phyloP scores from a whole-genome alignment of 1,140 invertebrate genomes.

The Drosophila gunungcola region DNA sequence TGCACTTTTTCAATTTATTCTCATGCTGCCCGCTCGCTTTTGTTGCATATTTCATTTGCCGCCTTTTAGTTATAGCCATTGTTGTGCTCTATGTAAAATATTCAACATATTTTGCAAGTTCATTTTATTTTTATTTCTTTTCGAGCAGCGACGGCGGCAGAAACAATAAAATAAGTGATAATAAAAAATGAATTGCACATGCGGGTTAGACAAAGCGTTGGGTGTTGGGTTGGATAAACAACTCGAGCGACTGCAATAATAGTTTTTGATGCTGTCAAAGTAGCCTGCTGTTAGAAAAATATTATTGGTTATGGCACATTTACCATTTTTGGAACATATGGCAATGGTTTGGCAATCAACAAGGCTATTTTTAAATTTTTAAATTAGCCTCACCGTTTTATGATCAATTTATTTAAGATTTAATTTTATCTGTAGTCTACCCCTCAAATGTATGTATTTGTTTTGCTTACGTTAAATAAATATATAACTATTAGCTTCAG shows the following conservation, averaged over 20 bases:
- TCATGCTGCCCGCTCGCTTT: constrained; percentile 69
- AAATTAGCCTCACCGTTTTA: too few relatives aligned
- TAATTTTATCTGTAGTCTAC: too few relatives aligned
- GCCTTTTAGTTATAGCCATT: constrained; percentile 77
- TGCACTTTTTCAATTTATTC: constrained; percentile 73
- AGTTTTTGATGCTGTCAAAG: constrained; percentile 30
- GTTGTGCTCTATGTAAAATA: constrained; percentile 69
- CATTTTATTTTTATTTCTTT: constrained; percentile 62
- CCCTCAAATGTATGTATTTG: too few relatives aligned
- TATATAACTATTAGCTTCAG: not conserved
- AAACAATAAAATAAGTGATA: constrained; percentile 65
- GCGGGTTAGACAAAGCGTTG: constrained; percentile 28
- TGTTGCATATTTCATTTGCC: constrained; percentile 81
- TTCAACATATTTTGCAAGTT: constrained; percentile 80
- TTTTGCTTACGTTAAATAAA: not conserved
- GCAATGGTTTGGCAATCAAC: too few relatives aligned
- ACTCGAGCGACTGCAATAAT: constrained; percentile 28
- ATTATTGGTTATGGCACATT: constrained; percentile 8
- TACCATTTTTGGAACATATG: not conserved
- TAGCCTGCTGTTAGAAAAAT: constrained; percentile 32
- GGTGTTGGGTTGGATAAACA: not conserved
- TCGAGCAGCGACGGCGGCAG: constrained; percentile 45
- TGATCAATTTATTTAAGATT: too few relatives aligned
- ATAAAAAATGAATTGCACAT: constrained; percentile 81
- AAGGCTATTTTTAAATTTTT: too few relatives aligned